A percentile compares a stretch with the other conserved stretches of the same genome.
These are phyloP conservation scores for Chaetura pelagica DNA, from an alignment of 2,113 vertebrate genomes.

Conservation along the genomic window DNA sequence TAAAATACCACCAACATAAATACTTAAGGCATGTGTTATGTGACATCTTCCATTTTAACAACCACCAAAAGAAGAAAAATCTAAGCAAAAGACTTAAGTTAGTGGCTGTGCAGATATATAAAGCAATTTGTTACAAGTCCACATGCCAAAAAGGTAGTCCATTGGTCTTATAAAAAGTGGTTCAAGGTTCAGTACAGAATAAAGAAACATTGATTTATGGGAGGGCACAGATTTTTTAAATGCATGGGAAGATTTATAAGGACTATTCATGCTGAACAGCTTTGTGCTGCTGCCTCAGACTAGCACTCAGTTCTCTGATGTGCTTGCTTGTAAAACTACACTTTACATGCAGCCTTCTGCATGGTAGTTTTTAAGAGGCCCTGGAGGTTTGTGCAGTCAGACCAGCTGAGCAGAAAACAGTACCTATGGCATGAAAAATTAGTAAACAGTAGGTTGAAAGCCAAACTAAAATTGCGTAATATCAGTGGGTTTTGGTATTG, in stretches of 20 bases:
- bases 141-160: background rate
- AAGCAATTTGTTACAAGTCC: background rate
- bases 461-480: background rate
- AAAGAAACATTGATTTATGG: slow-evolving; percentile 20
- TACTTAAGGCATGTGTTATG: background rate
- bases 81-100: background rate
- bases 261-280: background rate
- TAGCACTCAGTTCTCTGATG: background rate
- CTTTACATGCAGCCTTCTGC: background rate
- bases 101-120: background rate
- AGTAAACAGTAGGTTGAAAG: background rate
- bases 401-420: background rate
- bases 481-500: background rate
- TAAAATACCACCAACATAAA: background rate
- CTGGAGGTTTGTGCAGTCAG: background rate
- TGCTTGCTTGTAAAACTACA: background rate
- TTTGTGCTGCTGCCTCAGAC: background rate
- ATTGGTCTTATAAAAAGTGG: slow-evolving; percentile 2
- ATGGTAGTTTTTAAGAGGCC: background rate
- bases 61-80: background rate
- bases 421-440: background rate
- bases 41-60: background rate
- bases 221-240: background rate
- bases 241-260: background rate
- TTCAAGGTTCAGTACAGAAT: slow-evolving; percentile 20